A percentile compares a stretch with the other conserved stretches of the same genome.
phyloP scores from a whole-genome alignment of 2,113 vertebrate species.

The Chionomys nivalis region DNA sequence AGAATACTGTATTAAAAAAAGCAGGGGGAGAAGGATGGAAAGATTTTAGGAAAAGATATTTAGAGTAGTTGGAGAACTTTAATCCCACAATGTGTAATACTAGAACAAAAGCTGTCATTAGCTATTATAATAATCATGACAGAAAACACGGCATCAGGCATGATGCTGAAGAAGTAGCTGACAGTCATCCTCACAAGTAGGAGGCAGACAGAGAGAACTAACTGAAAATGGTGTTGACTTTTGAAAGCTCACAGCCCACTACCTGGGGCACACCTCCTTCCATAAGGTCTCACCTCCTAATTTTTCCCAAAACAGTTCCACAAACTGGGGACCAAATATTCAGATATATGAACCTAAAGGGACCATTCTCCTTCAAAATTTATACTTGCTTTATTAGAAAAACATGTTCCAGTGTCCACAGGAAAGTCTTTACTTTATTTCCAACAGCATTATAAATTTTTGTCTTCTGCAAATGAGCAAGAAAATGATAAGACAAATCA shows the following conservation, averaged over 20 bases:
- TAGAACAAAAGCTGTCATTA: conserved; percentile 28
- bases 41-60: conserved; percentile 15
- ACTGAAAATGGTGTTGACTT: neutral
- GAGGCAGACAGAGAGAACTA: neutral
- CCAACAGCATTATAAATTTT: conserved; percentile 80
- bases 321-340: neutral
- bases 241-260: neutral
- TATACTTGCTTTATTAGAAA: conserved; percentile 62
- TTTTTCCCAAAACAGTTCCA: neutral
- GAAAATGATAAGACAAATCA: conserved; percentile 82
- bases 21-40: neutral
- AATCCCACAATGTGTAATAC: conserved; percentile 7
- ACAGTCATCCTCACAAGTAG: neutral
- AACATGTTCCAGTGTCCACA: conserved; percentile 57
- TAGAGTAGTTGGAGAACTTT: conserved; percentile 18
- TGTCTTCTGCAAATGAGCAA: conserved; percentile 82
- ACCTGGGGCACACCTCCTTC: neutral
- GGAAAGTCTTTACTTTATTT: conserved; percentile 79
- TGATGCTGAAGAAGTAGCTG: neutral
- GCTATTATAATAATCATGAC: conserved; percentile 8
- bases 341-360: neutral
- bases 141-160: neutral
- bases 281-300: neutral
- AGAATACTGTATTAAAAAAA: neutral
- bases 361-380: neutral